Evolutionary conservation across 2,888 invertebrate genomes (phyloP).

Genomic region (Pristionchus exspectatus): DNA sequence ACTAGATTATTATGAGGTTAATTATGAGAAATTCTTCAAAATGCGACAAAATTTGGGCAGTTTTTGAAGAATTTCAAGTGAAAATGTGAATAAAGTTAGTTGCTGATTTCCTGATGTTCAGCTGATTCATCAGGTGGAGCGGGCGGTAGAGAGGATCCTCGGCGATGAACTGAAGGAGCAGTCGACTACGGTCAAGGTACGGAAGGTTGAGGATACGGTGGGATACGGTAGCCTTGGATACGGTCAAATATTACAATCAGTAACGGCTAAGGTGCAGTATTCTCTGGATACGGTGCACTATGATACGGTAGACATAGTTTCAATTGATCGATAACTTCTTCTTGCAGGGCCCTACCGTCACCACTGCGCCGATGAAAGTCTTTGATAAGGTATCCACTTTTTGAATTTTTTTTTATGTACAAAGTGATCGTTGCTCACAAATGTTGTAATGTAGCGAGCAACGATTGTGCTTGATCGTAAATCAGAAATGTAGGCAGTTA

Average conservation of each 20-base stretch:
- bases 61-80: too few species aligned
- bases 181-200: slow-evolving; percentile 41
- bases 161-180: neutral
- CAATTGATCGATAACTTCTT: neutral
- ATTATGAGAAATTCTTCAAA: too few species aligned
- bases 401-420: too few species aligned
- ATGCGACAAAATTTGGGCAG: too few species aligned
- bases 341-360: slow-evolving; percentile 15
- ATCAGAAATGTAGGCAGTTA: neutral
- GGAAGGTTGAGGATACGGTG: neutral
- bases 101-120: neutral
- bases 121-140: slow-evolving; percentile 40
- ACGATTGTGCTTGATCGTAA: neutral
- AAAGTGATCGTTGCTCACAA: too few species aligned
- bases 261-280: too few species aligned
- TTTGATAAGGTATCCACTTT: slow-evolving; percentile 5
- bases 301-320: neutral
- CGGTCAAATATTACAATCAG: too few species aligned
- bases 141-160: neutral
- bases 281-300: too few species aligned
- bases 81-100: too few species aligned
- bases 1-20: too few species aligned
- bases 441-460: neutral
- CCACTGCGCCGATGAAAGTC: neutral
- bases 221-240: neutral